phyloP scores from a whole-genome alignment of 1,140 invertebrate genomes.

The Zaprionus camerounensis region DNA sequence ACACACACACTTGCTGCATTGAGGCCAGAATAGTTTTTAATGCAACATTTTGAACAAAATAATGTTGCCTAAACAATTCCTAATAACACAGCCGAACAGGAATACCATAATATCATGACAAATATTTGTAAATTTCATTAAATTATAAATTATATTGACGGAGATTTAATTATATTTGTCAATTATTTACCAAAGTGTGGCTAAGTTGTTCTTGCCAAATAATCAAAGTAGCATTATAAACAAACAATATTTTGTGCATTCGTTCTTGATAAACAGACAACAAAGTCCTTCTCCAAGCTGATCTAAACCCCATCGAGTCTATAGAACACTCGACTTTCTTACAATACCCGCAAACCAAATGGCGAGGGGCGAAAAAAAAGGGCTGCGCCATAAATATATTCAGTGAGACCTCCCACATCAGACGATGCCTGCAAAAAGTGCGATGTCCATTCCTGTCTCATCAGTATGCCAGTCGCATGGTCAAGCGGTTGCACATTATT shows the following conservation, averaged over 20 bases:
- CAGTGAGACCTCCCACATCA: conserved; percentile 6
- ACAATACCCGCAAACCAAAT: neutral
- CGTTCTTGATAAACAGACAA: no score
- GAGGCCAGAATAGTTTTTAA: conserved; percentile 21
- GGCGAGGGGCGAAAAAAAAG: conserved; percentile 17
- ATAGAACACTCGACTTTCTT: neutral
- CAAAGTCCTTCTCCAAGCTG: neutral
- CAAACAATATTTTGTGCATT: no score
- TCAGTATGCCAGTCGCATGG: conserved; percentile 70
- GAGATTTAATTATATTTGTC: no score
- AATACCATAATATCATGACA: neutral
- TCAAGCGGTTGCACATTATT: conserved; percentile 74
- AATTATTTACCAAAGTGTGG: no score
- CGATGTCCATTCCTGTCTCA: conserved; percentile 36
- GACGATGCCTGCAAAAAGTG: neutral
- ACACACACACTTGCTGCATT: conserved; percentile 8
- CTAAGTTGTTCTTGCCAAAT: no score
- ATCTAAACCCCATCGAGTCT: neutral
- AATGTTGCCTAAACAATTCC: neutral
- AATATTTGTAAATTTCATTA: neutral
- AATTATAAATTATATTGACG: neutral
- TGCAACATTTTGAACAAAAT: conserved; percentile 25
- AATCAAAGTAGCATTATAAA: no score
- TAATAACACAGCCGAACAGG: conserved; percentile 9
- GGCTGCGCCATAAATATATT: conserved; percentile 47